Percentiles rank a stretch among this genome's conserved stretches.
Conservation (phyloP, 2,888 invertebrate species). For the Lasioglossum figueresi region DNA sequence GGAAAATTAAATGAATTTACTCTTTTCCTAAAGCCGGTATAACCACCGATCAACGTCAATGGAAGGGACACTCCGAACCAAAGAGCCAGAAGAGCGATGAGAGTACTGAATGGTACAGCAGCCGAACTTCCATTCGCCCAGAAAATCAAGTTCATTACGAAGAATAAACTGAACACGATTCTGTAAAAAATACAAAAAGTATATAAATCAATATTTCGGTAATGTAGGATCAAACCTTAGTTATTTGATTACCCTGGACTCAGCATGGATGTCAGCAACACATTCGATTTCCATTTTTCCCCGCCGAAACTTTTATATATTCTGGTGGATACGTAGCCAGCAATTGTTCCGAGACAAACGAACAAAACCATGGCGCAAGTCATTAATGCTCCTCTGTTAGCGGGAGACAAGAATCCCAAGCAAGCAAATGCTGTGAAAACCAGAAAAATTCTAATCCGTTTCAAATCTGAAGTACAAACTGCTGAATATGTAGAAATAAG, state of each 20-base stretch:
- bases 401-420: slow-evolving; percentile 98
- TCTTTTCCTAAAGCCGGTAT: slow-evolving; percentile 98
- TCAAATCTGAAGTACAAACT: not conserved
- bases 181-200: slow-evolving; percentile 86
- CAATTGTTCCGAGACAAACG: slow-evolving; percentile 98
- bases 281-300: slow-evolving; percentile 99
- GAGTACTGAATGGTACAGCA: slow-evolving; percentile 97
- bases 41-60: slow-evolving; percentile 98
- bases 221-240: not conserved
- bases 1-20: slow-evolving; percentile 85
- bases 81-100: slow-evolving; percentile 95
- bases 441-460: not conserved
- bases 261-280: slow-evolving; percentile 97
- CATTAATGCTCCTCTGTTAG: slow-evolving; percentile 99
- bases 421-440: slow-evolving; percentile 94
- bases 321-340: slow-evolving; percentile 98
- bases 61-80: slow-evolving; percentile 99
- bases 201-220: slow-evolving; percentile 80
- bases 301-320: slow-evolving; percentile 99
- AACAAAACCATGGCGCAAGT: slow-evolving; percentile 98
- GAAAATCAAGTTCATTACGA: slow-evolving; percentile 97
- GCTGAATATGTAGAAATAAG: not conserved
- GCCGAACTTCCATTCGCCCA: slow-evolving; percentile 99
- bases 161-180: slow-evolving; percentile 98
- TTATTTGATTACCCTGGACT: slow-evolving; percentile 92